Evolutionary conservation across 2,113 vertebrate genomes (phyloP), one percentile per base, ranked within the genome.

Genomic region (Heterochromis multidens): DNA sequence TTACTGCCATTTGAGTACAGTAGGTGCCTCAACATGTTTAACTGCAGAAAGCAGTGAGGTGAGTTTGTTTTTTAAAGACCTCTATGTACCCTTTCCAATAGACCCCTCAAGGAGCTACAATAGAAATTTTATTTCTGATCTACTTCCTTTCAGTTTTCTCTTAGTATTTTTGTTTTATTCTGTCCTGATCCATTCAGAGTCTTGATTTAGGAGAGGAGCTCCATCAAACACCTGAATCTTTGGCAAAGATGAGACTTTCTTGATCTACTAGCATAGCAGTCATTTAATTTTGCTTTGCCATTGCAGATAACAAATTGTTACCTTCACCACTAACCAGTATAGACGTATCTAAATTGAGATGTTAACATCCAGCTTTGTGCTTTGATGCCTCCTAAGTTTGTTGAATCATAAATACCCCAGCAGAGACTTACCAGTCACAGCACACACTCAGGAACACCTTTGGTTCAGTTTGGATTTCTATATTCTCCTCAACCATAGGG

Each of bases 21-120:
- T 80, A 67, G 49, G 46, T 77, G 88, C 56, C 81, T 82, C 79
- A 40, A 77, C 88, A 60, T 16, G 79, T 84, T 54, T n/a, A 27
- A 61, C 52, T 56, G 58, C 57, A 31, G 27, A 80, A 85, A 27
- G 46, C 60, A 49, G 52, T 19, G 35, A 67, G 37, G 17, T 1
- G 52, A 77, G 23, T 58, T 76, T 56, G 29, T 49, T 65, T 74
- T 54, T 35, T 10, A 25, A 58, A 70, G 60, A 35, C 5, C 43
- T 90, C 11, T 1, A 35, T 37, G 35, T 82, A 19, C 17, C 54
- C 35, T 79, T 77, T 62, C 5, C 77, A n/a, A n/a, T 49, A 80
- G 31, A 80, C 23, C 70, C 27, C 63, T 43, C 29, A 5, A 59
- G 25, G 29, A n/a, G 23, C 77, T 78, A 21, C 37, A 25, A 5